Evolutionary conservation across 2,113 vertebrate genomes (phyloP).

Genomic region (Rhabdomys dilectus): DNA sequence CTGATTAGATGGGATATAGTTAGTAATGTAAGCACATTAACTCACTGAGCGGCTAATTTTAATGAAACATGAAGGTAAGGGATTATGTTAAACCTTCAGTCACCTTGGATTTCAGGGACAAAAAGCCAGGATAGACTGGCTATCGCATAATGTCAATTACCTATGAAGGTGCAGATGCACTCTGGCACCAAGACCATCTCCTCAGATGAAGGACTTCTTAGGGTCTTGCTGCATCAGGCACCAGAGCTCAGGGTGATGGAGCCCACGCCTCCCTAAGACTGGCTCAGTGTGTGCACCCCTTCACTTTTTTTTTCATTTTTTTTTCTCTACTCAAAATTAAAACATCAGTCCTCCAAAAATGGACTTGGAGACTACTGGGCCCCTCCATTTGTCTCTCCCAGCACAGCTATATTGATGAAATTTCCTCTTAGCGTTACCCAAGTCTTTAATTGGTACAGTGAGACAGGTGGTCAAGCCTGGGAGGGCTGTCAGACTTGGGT

Average conservation of each 20-base stretch:
- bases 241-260: not conserved
- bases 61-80: not conserved
- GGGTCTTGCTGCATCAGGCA: accelerated
- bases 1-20: not conserved
- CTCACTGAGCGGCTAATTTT: not conserved
- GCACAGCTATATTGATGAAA: not conserved
- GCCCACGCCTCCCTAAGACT: not conserved
- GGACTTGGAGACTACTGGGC: not conserved
- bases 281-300: not conserved
- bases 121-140: not conserved
- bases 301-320: not conserved
- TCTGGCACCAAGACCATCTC: not conserved
- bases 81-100: not conserved
- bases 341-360: not conserved
- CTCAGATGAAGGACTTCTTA: not conserved
- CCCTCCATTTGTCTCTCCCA: not conserved
- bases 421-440: not conserved
- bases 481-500: not conserved
- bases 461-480: not conserved
- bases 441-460: not conserved
- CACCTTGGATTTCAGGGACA: not conserved
- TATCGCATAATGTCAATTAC: not conserved
- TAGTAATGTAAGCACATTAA: not conserved
- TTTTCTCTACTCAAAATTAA: not conserved
- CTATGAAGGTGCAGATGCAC: not conserved